Evolutionary conservation across 2,113 vertebrate species (phyloP), one percentile per base, ranked within the genome.

Genomic region (Eulemur macaco): DNA sequence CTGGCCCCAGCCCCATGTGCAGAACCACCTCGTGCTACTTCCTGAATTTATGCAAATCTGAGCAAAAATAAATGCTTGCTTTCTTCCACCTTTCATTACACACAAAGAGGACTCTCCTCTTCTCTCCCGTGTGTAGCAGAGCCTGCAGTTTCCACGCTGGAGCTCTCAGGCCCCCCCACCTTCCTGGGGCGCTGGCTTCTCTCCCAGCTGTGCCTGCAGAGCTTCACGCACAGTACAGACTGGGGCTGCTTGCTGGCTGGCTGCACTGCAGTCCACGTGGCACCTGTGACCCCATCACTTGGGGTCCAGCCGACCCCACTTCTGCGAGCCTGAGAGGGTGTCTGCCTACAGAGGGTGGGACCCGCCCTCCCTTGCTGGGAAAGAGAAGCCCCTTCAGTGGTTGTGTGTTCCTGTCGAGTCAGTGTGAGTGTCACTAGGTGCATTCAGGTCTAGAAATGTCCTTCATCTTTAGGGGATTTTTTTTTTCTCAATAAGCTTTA

Each of bases 131-230:
- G 69, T 3, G 20, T 13, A 20, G 69, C 31, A 25, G 69, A 13
- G 69, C 29, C 45, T 77, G 5, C 27, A 18, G 8, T 31, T 8
- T 50, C 47, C 74, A 17, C 8, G 2, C 13, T 18, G 74, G 74
- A 0, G 4, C 45, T 27, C 25, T 27, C 25, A 4, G 71, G 42
- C 25, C 63, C 12, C 63, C 25, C 13, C 42, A 14, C 71, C 71
- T 74, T 45, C 25, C 69, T 7, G 39, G 12, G 23, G 69, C 21
- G 6, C n/a, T 42, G 23, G 58, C 23, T 4, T 23, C 58, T 60
- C 58, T 27, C n/a, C 66, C 18, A 0, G 8, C n/a, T 2, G 17
- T 2, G 20, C 66, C 17, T 1, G 15, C n/a, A n/a, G 25, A 4
- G 13, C 39, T 20, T 21, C 37, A 3, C 4, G 21, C 27, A 63